These are phyloP conservation scores for Rhineura floridana DNA, from an alignment of 2,113 vertebrate genomes.

Conservation along the genomic window DNA sequence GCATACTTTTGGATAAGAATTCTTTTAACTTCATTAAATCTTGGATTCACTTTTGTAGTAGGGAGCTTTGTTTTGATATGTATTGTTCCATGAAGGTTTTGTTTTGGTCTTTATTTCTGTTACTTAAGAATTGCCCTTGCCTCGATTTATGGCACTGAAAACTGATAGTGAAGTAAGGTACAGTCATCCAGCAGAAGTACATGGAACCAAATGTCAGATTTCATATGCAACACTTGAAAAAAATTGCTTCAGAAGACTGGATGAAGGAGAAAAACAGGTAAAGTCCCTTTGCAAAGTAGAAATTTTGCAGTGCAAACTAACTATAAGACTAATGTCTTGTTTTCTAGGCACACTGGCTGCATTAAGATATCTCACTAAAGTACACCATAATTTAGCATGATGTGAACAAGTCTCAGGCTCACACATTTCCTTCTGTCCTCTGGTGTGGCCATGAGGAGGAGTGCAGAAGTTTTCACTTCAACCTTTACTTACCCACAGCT, in stretches of 20 bases:
- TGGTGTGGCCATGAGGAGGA: no score
- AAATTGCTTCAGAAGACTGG: conserved; percentile 79
- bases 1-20: conserved; percentile 29
- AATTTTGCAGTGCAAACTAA: background rate
- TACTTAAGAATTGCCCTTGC: conserved; percentile 87
- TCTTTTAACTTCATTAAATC: background rate
- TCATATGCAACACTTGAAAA: conserved; percentile 78
- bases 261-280: conserved; percentile 84
- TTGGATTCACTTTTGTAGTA: conserved; percentile 9
- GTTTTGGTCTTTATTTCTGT: conserved; percentile 58
- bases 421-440: no score
- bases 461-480: no score
- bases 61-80: conserved; percentile 36
- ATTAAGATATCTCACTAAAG: background rate
- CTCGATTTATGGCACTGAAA: conserved; percentile 85
- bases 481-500: no score
- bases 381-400: background rate
- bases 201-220: conserved; percentile 74
- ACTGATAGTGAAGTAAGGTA: conserved; percentile 81
- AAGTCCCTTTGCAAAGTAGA: conserved; percentile 21
- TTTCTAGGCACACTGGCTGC: background rate
- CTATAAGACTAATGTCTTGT: background rate
- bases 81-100: conserved; percentile 59
- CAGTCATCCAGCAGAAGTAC: conserved; percentile 75
- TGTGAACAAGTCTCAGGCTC: background rate